phyloP scores from a whole-genome alignment of 2,888 invertebrate genomes.

The Drosophila setosimentum region DNA sequence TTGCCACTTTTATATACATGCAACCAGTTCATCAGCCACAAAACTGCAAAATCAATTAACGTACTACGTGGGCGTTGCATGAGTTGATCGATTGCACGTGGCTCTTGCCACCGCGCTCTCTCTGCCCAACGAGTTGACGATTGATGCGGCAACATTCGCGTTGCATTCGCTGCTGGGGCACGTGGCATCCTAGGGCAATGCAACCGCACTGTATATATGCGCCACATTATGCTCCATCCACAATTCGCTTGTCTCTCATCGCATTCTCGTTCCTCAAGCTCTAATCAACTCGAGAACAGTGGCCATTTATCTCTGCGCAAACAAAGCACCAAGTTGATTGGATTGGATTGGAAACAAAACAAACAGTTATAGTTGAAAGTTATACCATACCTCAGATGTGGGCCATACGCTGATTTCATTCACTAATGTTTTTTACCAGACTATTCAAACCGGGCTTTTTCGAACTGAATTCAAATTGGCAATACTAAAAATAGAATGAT shows the following conservation, averaged over 20 bases:
- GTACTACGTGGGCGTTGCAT: conserved; percentile 50
- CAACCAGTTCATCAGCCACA: conserved; percentile 31
- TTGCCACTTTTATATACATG: background rate
- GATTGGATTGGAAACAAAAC: conserved; percentile 26
- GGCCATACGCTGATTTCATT: conserved; percentile 58
- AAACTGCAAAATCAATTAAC: conserved; percentile 73
- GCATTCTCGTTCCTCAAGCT: conserved; percentile 18
- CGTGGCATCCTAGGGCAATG: conserved; percentile 40
- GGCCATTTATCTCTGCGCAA: conserved; percentile 64
- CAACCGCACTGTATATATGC: conserved; percentile 1
- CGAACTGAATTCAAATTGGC: background rate
- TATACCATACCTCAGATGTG: conserved; percentile 30
- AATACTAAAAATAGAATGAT: background rate
- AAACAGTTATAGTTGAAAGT: conserved; percentile 27
- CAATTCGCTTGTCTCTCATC: background rate
- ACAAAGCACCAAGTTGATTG: conserved; percentile 59
- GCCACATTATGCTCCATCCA: conserved; percentile 1
- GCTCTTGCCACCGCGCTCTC: conserved; percentile 10
- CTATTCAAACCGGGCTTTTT: conserved; percentile 14
- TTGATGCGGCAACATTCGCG: conserved; percentile 30
- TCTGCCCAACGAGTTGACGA: conserved; percentile 21
- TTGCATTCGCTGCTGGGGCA: conserved; percentile 46
- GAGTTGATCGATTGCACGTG: conserved; percentile 65
- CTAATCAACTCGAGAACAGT: conserved; percentile 18
- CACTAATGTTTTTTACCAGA: conserved; percentile 33